Evolutionary conservation across 1,140 invertebrate genomes (phyloP), one percentile per base, ranked within the genome.

Genomic region (Meloidogyne hapla): DNA sequence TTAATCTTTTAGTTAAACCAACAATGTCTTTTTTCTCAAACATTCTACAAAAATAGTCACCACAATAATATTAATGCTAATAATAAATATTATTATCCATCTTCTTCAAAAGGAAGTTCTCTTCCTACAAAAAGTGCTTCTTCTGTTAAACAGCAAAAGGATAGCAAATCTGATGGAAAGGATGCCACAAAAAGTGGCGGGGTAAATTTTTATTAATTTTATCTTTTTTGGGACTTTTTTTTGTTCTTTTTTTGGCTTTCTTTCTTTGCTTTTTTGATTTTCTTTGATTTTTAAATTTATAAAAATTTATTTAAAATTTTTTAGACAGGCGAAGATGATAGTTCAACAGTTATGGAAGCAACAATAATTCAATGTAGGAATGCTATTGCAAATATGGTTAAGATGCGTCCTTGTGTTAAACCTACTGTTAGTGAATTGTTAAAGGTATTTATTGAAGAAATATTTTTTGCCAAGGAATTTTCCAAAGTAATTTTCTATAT

Each of bases 281-380:
- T 67, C n/a, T 67, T n/a, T 4, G 2, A 15, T 18, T 66, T 66
- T n/a, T n/a, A n/a, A n/a, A n/a, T n/a, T 33, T 33, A 18, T 38
- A 6, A n/a, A n/a, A n/a, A 33, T 23, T 25, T 78, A 12, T 40
- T 64, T 45, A n/a, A n/a, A n/a, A 12, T 23, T 77, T 62, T 77
- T 26, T 45, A 85, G 84, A 82, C 87, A 48, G 86, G 87, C 8
- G 84, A 87, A 63, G 83, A 87, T 38, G 84, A 87, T 45, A 74
- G 80, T 33, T 78, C 86, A 21, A 86, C 84, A 12, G 87, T 84
- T 13, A 86, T 86, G 85, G 84, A 86, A 23, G 83, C 84, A 28
- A 86, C 84, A 8, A 76, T 86, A 25, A 66, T 67, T 23, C 84
- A 86, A 65, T 86, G 78, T 66, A 70, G 82, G 1, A 74, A 76